Percentiles rank a stretch among this genome's conserved stretches.
These are phyloP conservation scores for Boleophthalmus pectinirostris DNA, from an alignment of 2,113 vertebrate species.

Conservation along the genomic window DNA sequence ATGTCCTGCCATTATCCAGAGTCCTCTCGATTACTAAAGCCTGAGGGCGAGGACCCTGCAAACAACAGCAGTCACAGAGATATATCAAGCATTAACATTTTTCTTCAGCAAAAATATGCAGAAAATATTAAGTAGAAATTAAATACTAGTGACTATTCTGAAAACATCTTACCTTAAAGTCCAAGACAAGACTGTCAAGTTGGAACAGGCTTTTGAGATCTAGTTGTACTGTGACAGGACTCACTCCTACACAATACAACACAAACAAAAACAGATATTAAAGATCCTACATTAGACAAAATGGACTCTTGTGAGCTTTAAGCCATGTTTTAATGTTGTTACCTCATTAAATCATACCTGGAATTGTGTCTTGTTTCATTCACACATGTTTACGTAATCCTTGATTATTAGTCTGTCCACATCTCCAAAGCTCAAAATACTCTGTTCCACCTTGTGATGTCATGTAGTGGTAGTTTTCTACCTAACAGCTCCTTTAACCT, in stretches of 20 bases:
- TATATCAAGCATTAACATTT: neutral
- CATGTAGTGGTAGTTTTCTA: no score
- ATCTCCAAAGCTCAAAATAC: no score
- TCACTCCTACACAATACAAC: conserved; percentile 66
- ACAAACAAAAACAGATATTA: neutral
- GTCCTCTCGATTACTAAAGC: conserved; percentile 87
- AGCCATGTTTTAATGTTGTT: no score
- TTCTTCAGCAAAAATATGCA: neutral
- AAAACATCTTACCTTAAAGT: conserved; percentile 81
- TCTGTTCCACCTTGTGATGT: no score
- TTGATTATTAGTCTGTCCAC: no score
- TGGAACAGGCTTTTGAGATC: conserved; percentile 83
- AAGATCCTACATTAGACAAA: no score
- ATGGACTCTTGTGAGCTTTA: no score
- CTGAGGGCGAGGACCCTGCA: conserved; percentile 81
- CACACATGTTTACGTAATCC: no score
- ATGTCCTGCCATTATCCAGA: conserved; percentile 80
- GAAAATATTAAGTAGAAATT: no score
- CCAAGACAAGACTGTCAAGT: conserved; percentile 80
- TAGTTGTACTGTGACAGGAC: conserved; percentile 83
- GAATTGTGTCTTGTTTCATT: no score
- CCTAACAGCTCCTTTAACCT: no score
- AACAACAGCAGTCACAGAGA: neutral
- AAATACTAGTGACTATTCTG: neutral
- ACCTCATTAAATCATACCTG: no score